Percentiles rank a stretch among this genome's conserved stretches.
These are phyloP conservation scores for Brachionus manjavacas DNA, from an alignment of 1,140 invertebrate species.

Conservation along the genomic window DNA sequence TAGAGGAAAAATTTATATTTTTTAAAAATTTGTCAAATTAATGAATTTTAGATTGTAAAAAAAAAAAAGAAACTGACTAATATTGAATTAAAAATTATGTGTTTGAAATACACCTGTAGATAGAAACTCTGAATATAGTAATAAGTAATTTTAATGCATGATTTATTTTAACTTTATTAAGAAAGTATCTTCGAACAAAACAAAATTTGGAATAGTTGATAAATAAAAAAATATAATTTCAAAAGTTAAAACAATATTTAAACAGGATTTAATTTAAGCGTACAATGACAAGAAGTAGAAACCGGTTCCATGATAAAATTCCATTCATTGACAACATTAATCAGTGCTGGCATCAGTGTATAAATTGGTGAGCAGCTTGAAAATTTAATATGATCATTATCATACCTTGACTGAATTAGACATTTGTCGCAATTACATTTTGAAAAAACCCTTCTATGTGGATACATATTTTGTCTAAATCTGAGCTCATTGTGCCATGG, in stretches of 20 bases:
- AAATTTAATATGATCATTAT: neutral
- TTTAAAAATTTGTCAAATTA: no score
- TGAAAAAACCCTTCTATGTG: neutral
- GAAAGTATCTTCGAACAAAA: no score
- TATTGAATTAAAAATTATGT: no score
- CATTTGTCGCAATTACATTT: neutral
- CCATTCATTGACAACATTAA: neutral
- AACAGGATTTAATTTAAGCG: neutral
- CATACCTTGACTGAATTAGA: neutral
- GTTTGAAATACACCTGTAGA: no score
- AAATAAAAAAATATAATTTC: neutral
- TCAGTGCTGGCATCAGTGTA: neutral
- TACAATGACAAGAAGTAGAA: neutral
- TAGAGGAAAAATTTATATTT: no score
- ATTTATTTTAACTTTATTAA: no score
- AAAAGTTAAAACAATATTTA: neutral
- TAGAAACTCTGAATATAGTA: no score
- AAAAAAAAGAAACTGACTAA: no score
- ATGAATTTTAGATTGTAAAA: no score
- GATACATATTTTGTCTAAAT: slow-evolving; percentile 27
- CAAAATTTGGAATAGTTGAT: neutral
- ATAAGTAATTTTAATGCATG: no score
- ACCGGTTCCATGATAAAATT: neutral
- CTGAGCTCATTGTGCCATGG: slow-evolving; percentile 25
- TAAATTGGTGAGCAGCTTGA: neutral